Evolutionary conservation across 1,140 invertebrate genomes (phyloP).

Genomic region (Lepidurus couesii): DNA sequence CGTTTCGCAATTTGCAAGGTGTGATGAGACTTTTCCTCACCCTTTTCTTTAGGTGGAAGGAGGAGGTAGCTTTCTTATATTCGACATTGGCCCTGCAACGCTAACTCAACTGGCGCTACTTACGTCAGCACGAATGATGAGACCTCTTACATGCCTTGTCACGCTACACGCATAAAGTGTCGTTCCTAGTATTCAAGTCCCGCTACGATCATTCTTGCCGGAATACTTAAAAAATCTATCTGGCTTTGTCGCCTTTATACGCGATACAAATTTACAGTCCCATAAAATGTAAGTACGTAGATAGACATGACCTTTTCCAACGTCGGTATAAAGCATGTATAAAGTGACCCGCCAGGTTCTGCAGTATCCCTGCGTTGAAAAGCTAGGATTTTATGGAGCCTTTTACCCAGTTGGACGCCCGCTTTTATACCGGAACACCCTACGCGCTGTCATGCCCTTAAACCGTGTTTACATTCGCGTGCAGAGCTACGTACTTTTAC

Average conservation of each 20-base stretch:
- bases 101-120: not conserved
- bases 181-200: not conserved
- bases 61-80: too few species aligned
- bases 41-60: not conserved
- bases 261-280: not conserved
- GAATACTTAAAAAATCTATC: constrained; percentile 1
- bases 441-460: not conserved
- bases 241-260: not conserved
- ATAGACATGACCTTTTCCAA: not conserved
- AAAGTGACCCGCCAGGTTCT: not conserved
- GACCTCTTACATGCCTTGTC: not conserved
- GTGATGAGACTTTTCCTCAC: constrained; percentile 12
- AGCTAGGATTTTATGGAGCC: not conserved
- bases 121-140: not conserved
- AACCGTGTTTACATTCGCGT: not conserved
- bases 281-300: not conserved
- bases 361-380: not conserved
- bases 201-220: not conserved
- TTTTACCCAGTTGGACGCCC: not conserved
- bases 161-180: not conserved
- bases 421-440: not conserved
- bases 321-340: not conserved
- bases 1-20: constrained; percentile 16
- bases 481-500: not conserved
- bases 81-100: too few species aligned